These are phyloP conservation scores for Zosterops hypoxanthus DNA, from an alignment of 2,113 vertebrate species.

Conservation along the genomic window DNA sequence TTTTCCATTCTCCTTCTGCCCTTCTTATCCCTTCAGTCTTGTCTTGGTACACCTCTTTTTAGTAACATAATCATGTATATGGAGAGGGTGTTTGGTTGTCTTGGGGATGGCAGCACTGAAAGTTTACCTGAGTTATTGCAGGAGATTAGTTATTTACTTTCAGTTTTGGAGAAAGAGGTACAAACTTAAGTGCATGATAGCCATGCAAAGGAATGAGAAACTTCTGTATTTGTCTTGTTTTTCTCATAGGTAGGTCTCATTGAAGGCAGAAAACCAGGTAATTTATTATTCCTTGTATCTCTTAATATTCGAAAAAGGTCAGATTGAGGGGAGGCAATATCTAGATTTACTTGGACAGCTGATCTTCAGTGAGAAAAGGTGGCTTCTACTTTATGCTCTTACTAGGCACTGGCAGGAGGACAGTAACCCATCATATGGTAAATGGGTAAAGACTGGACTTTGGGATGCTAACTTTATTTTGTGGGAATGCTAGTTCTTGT, in stretches of 20 bases:
- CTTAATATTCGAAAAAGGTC: background rate
- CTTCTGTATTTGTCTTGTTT: background rate
- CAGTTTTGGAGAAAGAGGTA: background rate
- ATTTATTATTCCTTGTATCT: background rate
- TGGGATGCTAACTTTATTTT: background rate
- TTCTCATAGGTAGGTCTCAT: background rate
- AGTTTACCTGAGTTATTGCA: background rate
- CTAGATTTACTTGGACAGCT: background rate
- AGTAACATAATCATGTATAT: background rate
- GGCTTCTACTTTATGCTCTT: background rate
- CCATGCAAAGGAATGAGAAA: background rate
- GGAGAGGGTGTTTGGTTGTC: background rate
- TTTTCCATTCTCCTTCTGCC: background rate
- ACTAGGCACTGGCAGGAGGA: background rate
- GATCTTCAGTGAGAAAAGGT: background rate
- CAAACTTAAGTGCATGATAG: background rate
- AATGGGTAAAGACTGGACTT: background rate
- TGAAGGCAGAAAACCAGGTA: background rate
- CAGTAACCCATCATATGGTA: background rate
- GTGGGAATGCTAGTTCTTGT: background rate
- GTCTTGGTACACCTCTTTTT: background rate
- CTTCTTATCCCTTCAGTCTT: background rate
- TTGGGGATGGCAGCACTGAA: background rate
- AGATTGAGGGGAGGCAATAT: background rate
- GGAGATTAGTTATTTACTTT: background rate